Evolutionary conservation across 2,888 invertebrate species (phyloP).

Genomic region (Blastobasis adustella): DNA sequence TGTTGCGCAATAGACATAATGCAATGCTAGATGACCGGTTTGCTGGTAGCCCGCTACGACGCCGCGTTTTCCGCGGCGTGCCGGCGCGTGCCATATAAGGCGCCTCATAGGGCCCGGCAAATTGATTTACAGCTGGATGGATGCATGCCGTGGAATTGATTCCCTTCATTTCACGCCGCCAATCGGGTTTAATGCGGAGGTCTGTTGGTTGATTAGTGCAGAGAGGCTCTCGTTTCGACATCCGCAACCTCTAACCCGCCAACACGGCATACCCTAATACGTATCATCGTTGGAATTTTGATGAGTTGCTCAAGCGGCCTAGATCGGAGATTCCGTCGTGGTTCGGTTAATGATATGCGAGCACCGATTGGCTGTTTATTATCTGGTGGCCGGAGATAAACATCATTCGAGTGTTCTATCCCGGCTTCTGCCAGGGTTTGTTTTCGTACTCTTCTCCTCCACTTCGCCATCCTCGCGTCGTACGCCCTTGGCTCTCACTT

Average conservation of each 20-base stretch:
- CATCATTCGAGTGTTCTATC: no score
- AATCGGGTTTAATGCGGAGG: background rate
- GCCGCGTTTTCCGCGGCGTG: slow-evolving; percentile 4
- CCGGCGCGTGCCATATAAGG: slow-evolving; percentile 34
- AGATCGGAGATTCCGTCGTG: no score
- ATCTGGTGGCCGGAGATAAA: no score
- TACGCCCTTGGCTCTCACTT: no score
- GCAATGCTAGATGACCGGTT: no score
- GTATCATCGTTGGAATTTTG: slow-evolving; percentile 7
- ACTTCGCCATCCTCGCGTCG: no score
- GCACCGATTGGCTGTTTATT: background rate
- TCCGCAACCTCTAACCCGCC: slow-evolving; percentile 12
- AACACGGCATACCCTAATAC: slow-evolving; percentile 10
- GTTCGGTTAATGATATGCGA: no score
- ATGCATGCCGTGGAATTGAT: slow-evolving; percentile 18
- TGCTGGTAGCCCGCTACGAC: no score
- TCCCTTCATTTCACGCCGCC: slow-evolving; percentile 23
- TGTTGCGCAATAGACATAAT: no score
- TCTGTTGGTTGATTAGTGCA: slow-evolving; percentile 3
- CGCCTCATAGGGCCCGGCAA: slow-evolving; percentile 31
- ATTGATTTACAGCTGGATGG: slow-evolving; percentile 24
- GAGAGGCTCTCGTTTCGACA: slow-evolving; percentile 18
- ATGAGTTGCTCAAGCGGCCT: no score
- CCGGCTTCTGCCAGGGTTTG: no score
- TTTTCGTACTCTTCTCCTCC: no score